Base-by-base conservation (phyloP, 2,113 vertebrate species). In the Chiloscyllium plagiosum region DNA sequence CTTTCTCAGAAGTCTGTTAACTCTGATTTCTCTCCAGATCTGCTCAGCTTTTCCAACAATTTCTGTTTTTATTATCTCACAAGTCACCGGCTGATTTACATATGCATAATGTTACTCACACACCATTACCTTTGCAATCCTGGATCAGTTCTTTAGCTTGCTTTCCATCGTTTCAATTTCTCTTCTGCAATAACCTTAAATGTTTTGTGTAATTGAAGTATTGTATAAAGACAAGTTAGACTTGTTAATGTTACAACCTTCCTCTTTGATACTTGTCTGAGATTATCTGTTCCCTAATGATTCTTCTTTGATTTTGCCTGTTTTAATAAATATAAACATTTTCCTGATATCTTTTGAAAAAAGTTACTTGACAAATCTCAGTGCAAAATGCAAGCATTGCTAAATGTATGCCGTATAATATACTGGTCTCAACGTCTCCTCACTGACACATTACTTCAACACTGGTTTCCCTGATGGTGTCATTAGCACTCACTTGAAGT, bases 401-500 rank as follows among this genome's bases (percentile, higher is more conserved):
- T 89, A 29, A 89, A 56, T 47, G 7, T 33, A 56, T 90, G 52
- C 52, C 7, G 17, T 37, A 37, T n/a, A 61, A 1, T 22, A 24
- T 68, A 93, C n/a, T 68, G 89, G 89, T 66, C 61, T 15, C 89
- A 93, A n/a, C 22, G 61, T n/a, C n/a, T 93, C 22, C 89, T 93
- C 33, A 68, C 61, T 93, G 17, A 66, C 33, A 93, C 61, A 93
- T 66, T 68, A 93, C 61, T 66, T 68, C 52, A 90, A 90, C 87
- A 90, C 50, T 17, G 3, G 61, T 61, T 93, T 65, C 89, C 89
- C 89, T 93, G 89, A 93, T 65, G n/a, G 89, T 66, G 89, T 93
- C 89, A 93, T 68, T 93, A 93, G n/a, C 89, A 93, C 89, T 93
- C 61, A 66, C 33, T 93, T 66, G 89, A 93, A 93, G n/a, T 37